Conservation (phyloP, 1,140 invertebrate species). For the Aphis gossypii region DNA sequence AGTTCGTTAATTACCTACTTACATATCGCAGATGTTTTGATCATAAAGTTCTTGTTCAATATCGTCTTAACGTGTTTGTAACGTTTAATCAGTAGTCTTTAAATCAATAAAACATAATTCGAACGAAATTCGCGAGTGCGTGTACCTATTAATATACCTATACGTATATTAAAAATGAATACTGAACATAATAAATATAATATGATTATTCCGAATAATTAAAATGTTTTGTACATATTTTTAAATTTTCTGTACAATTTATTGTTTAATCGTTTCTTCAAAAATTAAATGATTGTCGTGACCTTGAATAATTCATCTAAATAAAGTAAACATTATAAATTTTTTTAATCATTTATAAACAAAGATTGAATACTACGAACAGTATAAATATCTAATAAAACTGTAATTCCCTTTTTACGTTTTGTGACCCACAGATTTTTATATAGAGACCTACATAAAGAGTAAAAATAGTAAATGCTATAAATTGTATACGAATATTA, state of each 20-base stretch:
- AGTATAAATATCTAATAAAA: too few species aligned
- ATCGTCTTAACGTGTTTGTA: neutral
- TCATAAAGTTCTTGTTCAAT: constrained; percentile 8
- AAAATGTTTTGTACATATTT: neutral
- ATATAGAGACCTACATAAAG: neutral
- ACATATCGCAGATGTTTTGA: neutral
- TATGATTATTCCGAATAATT: neutral
- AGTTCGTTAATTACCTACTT: constrained; percentile 48
- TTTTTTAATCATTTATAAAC: too few species aligned
- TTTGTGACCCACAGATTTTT: neutral
- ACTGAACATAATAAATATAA: neutral
- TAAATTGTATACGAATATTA: too few species aligned
- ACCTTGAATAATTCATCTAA: neutral
- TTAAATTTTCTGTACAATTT: too few species aligned
- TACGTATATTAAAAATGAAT: neutral
- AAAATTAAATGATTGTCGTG: neutral
- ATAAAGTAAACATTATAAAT: neutral
- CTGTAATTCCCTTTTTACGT: too few species aligned
- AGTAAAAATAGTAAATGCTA: neutral
- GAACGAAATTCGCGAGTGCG: neutral
- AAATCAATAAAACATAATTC: neutral
- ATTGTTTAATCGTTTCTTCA: neutral
- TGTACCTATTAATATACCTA: neutral
- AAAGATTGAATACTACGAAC: too few species aligned
- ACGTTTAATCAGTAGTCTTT: neutral